Base-by-base conservation (phyloP, 2,797 vertebrate genomes). In the Enteromius unitaeniatus region DNA sequence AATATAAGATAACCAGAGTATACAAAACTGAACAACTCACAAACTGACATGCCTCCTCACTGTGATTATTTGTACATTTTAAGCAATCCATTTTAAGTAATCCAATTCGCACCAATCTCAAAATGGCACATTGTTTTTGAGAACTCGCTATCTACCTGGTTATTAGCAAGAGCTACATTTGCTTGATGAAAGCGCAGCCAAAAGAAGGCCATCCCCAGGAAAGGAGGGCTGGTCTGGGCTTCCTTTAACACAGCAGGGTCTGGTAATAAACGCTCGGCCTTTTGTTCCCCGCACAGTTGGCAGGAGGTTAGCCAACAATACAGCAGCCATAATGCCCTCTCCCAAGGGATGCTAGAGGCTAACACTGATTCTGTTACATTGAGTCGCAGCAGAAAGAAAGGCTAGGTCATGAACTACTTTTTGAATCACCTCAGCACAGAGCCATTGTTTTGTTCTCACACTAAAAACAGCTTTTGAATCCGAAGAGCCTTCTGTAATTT, bases 231-330 rank as follows among this genome's bases (percentile, higher is more conserved):
- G 95, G 93, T 93, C 93, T 91, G 95, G 95, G 94, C 95, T 97
- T 97, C 96, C 96, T 96, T 96, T 96, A 95, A 95, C 96, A 96
- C 96, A 96, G 95, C 95, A 94, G 95, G 96, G 95, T 95, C 95
- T 94, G 93, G 94, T 95, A 96, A 96, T 96, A 96, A 97, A 96
- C 93, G 95, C 95, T 96, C 94, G 93, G 94, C 94, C 95, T 96
- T 97, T 97, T 96, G 96, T 97, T 96, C 95, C 95, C 94, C 88
- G 95, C 95, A 95, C 95, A 95, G 95, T 96, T 95, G 92, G 95
- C 95, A 96, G 95, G 96, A 96, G 96, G 96, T 96, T 95, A 93
- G 95, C 95, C 95, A 95, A 97, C 96, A 97, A 97, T 95, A 95
- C 95, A 95, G 94, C 78, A 95, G 93, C 87, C 96, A 95, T 96